phyloP scores from a whole-genome alignment of 2,797 vertebrate species.

The Gymnodraco acuticeps region DNA sequence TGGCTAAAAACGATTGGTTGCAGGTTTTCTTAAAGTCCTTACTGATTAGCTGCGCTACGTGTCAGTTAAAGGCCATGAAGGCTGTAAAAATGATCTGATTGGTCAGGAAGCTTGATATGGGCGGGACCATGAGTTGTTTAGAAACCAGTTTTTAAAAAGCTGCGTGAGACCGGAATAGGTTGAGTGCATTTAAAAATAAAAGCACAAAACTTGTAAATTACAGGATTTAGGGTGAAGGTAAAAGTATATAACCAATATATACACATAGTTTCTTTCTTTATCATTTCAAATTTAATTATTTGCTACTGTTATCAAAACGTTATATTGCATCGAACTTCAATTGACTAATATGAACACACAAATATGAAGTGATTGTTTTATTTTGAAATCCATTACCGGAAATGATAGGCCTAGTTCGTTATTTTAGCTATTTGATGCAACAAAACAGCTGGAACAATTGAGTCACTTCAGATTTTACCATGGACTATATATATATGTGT shows the following conservation, averaged over 20 bases:
- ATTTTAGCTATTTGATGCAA: rapidly evolving
- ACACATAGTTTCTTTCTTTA: too few relatives aligned
- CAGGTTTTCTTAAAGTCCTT: background rate
- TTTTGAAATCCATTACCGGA: constrained; percentile 50
- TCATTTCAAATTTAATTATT: too few relatives aligned
- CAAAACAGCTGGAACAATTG: constrained; percentile 33
- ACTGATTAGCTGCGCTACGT: constrained; percentile 53
- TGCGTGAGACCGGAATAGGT: constrained; percentile 3
- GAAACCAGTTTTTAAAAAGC: constrained; percentile 27
- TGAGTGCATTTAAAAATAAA: background rate
- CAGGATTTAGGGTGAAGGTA: background rate
- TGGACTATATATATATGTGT: too few relatives aligned
- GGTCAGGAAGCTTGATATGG: constrained; percentile 5
- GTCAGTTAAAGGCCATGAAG: constrained; percentile 35
- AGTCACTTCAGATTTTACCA: background rate
- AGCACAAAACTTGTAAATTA: background rate
- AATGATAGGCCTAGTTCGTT: rapidly evolving
- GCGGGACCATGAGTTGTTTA: constrained; percentile 26
- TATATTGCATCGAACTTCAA: background rate
- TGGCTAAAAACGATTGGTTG: constrained; percentile 78
- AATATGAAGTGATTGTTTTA: constrained; percentile 11
- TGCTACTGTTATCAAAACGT: background rate
- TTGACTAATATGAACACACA: too few relatives aligned
- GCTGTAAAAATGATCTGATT: constrained; percentile 47
- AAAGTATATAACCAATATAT: too few relatives aligned